A percentile compares a stretch with the other conserved stretches of the same genome.
Evolutionary conservation across 2,113 vertebrate genomes (phyloP).

Genomic region (Terrapene triunguis): DNA sequence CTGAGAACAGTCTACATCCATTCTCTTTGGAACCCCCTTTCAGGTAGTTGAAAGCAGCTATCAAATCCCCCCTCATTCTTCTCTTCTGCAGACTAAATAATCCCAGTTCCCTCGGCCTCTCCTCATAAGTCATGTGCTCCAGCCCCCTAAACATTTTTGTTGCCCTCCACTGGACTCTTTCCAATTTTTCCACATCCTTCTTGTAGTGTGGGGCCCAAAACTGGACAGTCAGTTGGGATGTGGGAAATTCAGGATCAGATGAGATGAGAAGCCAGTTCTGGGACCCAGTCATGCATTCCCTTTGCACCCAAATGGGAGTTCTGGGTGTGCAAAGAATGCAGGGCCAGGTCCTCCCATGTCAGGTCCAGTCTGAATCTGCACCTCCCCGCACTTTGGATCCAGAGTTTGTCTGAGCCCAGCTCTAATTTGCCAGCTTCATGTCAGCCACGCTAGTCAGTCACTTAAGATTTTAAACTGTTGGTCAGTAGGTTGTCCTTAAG

Average conservation of each 20-base stretch:
- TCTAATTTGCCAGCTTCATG: neutral
- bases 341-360: neutral
- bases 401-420: neutral
- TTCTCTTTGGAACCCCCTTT: too few relatives aligned
- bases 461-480: rapidly evolving
- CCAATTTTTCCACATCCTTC: too few relatives aligned
- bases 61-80: too few relatives aligned
- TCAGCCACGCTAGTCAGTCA: neutral
- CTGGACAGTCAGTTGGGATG: neutral
- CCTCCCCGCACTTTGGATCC: neutral
- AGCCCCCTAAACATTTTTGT: too few relatives aligned
- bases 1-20: too few relatives aligned
- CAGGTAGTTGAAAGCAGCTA: too few relatives aligned
- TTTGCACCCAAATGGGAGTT: neutral
- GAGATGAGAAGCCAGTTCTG: neutral
- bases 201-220: too few relatives aligned
- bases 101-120: too few relatives aligned
- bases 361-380: neutral
- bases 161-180: too few relatives aligned
- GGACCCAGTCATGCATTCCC: neutral
- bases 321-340: neutral
- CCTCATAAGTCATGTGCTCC: too few relatives aligned
- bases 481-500: neutral
- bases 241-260: neutral
- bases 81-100: too few relatives aligned